Evolutionary conservation across 1,140 invertebrate species (phyloP).

Genomic region (Sycophila sp.): DNA sequence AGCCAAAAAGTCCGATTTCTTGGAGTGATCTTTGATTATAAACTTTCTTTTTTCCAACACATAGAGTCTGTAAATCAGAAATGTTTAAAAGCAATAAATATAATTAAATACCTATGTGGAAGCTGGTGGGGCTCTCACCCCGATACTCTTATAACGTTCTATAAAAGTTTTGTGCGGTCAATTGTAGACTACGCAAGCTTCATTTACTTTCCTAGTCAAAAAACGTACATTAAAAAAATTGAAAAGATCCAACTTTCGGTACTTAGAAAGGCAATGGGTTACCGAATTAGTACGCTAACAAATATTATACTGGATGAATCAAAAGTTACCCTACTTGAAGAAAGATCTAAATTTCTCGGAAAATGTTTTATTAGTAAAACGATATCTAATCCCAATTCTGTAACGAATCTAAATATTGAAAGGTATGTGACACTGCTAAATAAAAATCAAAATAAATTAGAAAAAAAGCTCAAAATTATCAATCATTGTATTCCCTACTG

Average conservation of each 20-base stretch:
- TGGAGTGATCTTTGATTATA: background rate
- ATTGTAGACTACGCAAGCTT: background rate
- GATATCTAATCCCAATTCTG: background rate
- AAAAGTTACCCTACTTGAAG: background rate
- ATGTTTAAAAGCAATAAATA: background rate
- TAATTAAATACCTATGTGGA: background rate
- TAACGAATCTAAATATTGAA: background rate
- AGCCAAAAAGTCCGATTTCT: background rate
- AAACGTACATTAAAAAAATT: background rate
- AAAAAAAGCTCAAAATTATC: background rate
- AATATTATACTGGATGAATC: background rate
- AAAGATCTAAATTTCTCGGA: background rate
- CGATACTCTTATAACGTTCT: background rate
- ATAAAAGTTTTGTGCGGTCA: background rate
- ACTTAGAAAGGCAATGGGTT: background rate
- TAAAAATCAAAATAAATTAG: too few species aligned
- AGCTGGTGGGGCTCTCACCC: constrained; percentile 11
- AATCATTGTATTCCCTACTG: background rate
- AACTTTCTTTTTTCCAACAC: background rate
- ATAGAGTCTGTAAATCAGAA: background rate
- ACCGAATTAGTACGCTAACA: background rate
- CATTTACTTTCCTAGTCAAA: background rate
- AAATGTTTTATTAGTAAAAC: background rate
- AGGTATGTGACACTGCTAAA: background rate
- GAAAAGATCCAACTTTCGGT: constrained; percentile 6